phyloP scores from a whole-genome alignment of 2,888 invertebrate species.

The Drosophila limbata region DNA sequence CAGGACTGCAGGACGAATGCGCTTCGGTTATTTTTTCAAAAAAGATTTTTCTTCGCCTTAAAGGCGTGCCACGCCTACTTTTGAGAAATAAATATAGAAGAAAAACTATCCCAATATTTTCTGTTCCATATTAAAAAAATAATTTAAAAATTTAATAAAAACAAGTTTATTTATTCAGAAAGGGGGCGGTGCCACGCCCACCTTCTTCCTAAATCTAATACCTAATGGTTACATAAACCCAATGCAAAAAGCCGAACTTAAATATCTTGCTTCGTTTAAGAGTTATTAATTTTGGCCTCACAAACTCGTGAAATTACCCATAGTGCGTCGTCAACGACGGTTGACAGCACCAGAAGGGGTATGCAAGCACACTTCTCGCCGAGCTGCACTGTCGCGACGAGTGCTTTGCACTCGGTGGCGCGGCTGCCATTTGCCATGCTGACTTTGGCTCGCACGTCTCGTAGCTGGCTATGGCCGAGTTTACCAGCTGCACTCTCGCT shows the following conservation, averaged over 20 bases:
- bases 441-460: no score
- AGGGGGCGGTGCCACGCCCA: not conserved
- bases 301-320: no score
- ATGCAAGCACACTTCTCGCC: no score
- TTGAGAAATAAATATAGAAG: not conserved
- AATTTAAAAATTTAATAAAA: not conserved
- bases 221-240: not conserved
- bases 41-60: not conserved
- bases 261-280: not conserved
- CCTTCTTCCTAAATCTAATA: not conserved
- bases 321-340: no score
- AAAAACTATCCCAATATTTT: not conserved
- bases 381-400: no score
- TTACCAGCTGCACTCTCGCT: no score
- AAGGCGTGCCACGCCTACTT: not conserved
- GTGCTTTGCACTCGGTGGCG: no score
- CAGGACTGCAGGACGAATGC: not conserved
- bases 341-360: no score
- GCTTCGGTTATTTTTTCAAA: not conserved
- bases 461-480: no score
- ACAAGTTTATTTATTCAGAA: not conserved
- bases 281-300: not conserved
- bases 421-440: no score
- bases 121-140: not conserved
- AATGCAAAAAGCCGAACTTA: not conserved